Base-by-base conservation (phyloP, 2,797 vertebrate species). In the Eremophila alpestris region DNA sequence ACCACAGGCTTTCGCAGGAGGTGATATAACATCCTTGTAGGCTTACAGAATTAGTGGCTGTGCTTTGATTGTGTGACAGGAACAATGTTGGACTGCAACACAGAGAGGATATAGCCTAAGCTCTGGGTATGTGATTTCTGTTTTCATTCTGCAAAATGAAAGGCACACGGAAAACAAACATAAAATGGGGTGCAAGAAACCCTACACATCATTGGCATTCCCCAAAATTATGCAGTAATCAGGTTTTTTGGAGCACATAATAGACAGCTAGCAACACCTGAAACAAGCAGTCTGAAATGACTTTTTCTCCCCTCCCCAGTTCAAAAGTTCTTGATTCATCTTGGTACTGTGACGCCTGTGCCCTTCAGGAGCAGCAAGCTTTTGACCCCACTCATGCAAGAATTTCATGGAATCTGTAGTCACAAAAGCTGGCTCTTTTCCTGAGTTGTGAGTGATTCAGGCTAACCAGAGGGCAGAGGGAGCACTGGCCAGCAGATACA, bases 21-120 rank as follows among this genome's bases (percentile, higher is more conserved):
- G 38, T 91, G 78, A 91, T 70, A 79, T 79, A 95, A 96, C 83
- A 91, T 56, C 54, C 68, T 77, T 60, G 59, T 5, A 94, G 67
- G 87, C 56, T 94, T 92, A 89, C 13, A 74, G 75, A 70, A 85
- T 85, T 87, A 87, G 68, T 49, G 48, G 38, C 55, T 79, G 26
- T 58, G 45, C 23, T 19, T 21, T 81, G 67, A 73, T 46, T 87
- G 52, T 26, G 11, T 63, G 68, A 74, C 15, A 58, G 58, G 63
- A 81, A 65, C 1, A 6, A 70, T 20, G 40, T 11, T 20, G 43
- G 29, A 41, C 49, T 70, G 56, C 45, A 84, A 87, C 55, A 77
- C 3, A 63, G 45, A n/a, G 20, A 52, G 34, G 58, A 32, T 71
- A 14, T 63, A 21, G 23, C 83, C 48, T 56, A 71, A 83, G 55